Conservation (phyloP, 2,888 invertebrate species). For the Seladonia tumulorum region DNA sequence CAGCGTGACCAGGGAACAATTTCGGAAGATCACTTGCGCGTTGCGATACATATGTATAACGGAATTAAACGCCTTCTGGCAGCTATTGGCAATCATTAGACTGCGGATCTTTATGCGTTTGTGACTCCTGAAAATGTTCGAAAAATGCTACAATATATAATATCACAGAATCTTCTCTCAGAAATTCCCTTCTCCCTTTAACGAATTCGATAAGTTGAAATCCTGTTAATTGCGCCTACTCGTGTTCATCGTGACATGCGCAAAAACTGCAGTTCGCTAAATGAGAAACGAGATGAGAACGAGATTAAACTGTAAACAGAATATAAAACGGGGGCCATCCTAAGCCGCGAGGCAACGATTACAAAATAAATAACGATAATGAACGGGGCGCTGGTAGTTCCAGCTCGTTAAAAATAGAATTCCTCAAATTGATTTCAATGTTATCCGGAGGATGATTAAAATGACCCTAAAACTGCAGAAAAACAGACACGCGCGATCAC, state of each 20-base stretch:
- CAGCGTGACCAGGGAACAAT: slow-evolving; percentile 1
- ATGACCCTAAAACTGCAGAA: neutral
- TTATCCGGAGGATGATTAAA: neutral
- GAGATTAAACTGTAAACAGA: neutral
- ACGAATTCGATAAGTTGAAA: neutral
- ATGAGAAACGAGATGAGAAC: neutral
- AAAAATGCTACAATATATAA: too few species aligned
- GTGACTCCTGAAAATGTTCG: too few species aligned
- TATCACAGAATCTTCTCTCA: too few species aligned
- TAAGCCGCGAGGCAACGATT: neutral
- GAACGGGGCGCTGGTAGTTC: neutral
- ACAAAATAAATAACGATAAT: neutral
- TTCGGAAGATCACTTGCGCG: neutral
- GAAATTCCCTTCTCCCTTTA: too few species aligned
- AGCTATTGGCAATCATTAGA: neutral
- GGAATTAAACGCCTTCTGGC: slow-evolving; percentile 5
- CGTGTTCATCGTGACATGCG: neutral
- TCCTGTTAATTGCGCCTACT: neutral
- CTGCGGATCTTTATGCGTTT: neutral
- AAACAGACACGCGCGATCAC: neutral
- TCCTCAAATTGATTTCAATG: slow-evolving; percentile 3
- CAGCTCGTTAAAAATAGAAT: neutral
- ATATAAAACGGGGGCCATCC: neutral
- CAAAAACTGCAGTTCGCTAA: neutral
- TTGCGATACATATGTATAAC: neutral